Conservation (phyloP, 2,797 vertebrate genomes). For the Diplodus puntazzo region DNA sequence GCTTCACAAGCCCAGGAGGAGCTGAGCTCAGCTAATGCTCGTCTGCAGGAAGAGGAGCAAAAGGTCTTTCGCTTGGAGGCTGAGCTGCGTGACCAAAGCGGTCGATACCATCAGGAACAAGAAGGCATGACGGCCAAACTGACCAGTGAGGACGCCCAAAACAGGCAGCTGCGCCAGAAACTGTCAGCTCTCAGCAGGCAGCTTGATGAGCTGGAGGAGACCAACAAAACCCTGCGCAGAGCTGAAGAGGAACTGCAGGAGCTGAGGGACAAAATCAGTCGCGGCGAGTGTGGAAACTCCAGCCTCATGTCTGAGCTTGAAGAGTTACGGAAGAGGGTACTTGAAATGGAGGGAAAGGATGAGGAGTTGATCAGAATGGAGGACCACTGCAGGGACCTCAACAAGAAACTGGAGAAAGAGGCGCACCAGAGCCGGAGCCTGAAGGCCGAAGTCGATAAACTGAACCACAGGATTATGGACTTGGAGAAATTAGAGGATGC, state of each 20-base stretch:
- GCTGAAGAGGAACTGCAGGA: conserved; percentile 96
- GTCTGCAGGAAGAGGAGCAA: conserved; percentile 89
- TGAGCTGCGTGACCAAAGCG: conserved; percentile 87
- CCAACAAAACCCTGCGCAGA: conserved; percentile 92
- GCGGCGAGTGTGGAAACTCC: conserved; percentile 91
- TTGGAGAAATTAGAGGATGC: conserved; percentile 96
- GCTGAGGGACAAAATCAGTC: conserved; percentile 92
- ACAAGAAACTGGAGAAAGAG: conserved; percentile 94
- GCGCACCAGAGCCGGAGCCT: conserved; percentile 89
- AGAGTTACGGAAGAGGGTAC: conserved; percentile 91
- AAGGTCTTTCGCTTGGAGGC: conserved; percentile 90
- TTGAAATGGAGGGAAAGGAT: conserved; percentile 98
- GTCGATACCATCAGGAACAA: conserved; percentile 88
- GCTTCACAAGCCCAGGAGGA: conserved; percentile 88
- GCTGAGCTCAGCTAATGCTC: conserved; percentile 86
- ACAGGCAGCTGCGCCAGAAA: conserved; percentile 92
- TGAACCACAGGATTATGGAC: conserved; percentile 94
- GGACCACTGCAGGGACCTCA: conserved; percentile 95
- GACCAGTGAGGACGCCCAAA: conserved; percentile 93
- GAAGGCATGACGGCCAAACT: conserved; percentile 93
- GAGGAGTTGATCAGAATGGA: conserved; percentile 96
- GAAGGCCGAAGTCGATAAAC: conserved; percentile 93
- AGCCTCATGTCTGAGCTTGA: conserved; percentile 93
- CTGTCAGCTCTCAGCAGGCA: conserved; percentile 92
- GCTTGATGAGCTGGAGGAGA: conserved; percentile 95